Evolutionary conservation across 2,888 invertebrate genomes (phyloP).

Genomic region (Salpingus planirostris): DNA sequence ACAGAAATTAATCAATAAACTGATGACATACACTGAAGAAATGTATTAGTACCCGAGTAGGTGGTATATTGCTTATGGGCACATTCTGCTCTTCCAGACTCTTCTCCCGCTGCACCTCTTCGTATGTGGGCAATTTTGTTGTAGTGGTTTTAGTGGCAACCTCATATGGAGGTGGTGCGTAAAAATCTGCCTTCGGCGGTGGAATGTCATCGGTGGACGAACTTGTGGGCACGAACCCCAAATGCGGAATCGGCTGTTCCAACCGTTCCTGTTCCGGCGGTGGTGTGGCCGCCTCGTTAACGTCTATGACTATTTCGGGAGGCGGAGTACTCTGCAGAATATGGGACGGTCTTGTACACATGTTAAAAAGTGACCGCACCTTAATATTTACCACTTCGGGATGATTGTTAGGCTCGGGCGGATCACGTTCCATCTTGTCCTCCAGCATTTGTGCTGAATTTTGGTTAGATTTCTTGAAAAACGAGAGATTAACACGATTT

Average conservation of each 20-base stretch:
- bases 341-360: constrained; percentile 6
- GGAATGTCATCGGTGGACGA: constrained; percentile 54
- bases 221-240: constrained; percentile 23
- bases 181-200: constrained; percentile 75
- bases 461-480: not conserved
- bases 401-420: constrained; percentile 17
- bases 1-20: not conserved
- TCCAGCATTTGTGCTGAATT: constrained; percentile 2
- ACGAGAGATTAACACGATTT: constrained; percentile 5
- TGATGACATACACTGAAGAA: no score
- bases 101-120: constrained; percentile 86
- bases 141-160: constrained; percentile 65
- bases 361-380: constrained; percentile 4
- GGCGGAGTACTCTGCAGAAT: constrained; percentile 11
- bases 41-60: constrained; percentile 16
- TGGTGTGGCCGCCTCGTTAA: constrained; percentile 9
- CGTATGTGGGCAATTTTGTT: constrained; percentile 76
- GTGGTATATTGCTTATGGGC: constrained; percentile 20
- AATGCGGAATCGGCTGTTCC: constrained; percentile 11
- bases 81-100: constrained; percentile 59
- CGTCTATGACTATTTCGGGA: no score
- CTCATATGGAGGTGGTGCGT: constrained; percentile 83
- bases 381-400: constrained; percentile 8
- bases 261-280: constrained; percentile 6
- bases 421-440: constrained; percentile 21